Conservation (phyloP, 2,113 vertebrate species). For the Panurus biarmicus region DNA sequence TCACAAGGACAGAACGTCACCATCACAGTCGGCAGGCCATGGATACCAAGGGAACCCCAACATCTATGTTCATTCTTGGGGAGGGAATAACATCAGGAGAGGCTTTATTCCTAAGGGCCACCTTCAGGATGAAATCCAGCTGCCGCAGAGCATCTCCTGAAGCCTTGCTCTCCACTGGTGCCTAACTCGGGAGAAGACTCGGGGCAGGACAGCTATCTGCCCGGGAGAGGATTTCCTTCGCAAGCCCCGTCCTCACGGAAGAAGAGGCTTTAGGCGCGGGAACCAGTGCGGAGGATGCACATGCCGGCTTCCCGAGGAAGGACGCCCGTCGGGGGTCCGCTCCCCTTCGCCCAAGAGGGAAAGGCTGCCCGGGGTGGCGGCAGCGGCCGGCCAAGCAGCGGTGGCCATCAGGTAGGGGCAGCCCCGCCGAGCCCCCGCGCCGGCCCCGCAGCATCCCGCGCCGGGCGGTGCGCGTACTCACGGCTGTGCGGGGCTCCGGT, state of each 20-base stretch:
- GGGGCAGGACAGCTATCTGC: background rate
- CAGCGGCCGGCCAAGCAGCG: background rate
- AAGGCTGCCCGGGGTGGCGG: background rate
- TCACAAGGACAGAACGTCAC: background rate
- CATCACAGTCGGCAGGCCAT: background rate
- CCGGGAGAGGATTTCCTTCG: background rate
- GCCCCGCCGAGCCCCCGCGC: background rate
- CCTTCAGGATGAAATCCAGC: background rate
- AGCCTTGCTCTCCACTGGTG: background rate
- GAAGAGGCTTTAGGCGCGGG: background rate
- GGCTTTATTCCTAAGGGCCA: background rate
- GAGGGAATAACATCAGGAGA: background rate
- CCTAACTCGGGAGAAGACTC: background rate
- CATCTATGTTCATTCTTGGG: background rate
- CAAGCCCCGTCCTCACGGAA: background rate
- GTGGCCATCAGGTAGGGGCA: background rate
- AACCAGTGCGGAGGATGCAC: rapidly evolving
- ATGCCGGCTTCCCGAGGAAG: background rate
- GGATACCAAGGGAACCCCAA: background rate
- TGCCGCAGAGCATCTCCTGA: background rate
- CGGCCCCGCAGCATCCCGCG: background rate
- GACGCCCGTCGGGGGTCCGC: no score
- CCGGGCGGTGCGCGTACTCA: background rate
- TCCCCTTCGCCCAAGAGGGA: no score
- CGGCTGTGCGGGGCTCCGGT: background rate